A percentile compares a stretch with the other conserved stretches of the same genome.
Evolutionary conservation across 2,888 invertebrate genomes (phyloP).

Genomic region (Drosophila phalerata): DNA sequence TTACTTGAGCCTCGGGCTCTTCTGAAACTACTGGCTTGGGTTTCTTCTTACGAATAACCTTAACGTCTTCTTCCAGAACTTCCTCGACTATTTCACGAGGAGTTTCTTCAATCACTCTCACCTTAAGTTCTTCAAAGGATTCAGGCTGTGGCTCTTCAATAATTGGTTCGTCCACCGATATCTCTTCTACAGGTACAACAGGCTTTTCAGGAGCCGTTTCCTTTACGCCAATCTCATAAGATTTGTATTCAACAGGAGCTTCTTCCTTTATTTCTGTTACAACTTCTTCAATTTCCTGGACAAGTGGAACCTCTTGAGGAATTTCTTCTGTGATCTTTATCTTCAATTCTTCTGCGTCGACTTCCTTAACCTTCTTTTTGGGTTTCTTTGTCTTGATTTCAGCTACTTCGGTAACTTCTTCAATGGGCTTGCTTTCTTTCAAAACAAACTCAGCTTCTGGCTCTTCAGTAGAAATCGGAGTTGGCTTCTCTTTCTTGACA

Average conservation of each 20-base stretch:
- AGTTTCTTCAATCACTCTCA: conserved; percentile 78
- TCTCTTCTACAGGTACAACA: conserved; percentile 51
- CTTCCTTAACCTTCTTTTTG: conserved; percentile 74
- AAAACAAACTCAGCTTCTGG: conserved; percentile 67
- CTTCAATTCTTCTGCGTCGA: conserved; percentile 74
- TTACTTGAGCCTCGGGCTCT: conserved; percentile 68
- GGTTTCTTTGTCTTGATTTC: conserved; percentile 76
- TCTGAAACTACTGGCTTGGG: conserved; percentile 69
- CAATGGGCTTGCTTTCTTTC: conserved; percentile 68
- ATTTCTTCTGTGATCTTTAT: conserved; percentile 77
- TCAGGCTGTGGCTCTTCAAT: conserved; percentile 53
- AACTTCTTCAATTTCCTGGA: conserved; percentile 74
- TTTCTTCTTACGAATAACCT: conserved; percentile 77
- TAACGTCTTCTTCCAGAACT: conserved; percentile 66
- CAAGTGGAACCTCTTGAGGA: conserved; percentile 61
- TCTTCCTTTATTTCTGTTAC: conserved; percentile 52
- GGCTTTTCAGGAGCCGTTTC: conserved; percentile 65
- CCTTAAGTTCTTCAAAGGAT: conserved; percentile 68
- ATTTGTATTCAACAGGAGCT: conserved; percentile 56
- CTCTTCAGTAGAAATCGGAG: conserved; percentile 56
- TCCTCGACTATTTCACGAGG: conserved; percentile 70
- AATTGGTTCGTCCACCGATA: conserved; percentile 33
- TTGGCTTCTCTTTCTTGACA: conserved; percentile 65
- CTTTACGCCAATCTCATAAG: conserved; percentile 74
- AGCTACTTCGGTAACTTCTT: conserved; percentile 72